A percentile compares a stretch with the other conserved stretches of the same genome.
These are phyloP conservation scores for Lacanobia oleracea DNA, from an alignment of 2,888 invertebrate genomes.

Conservation along the genomic window DNA sequence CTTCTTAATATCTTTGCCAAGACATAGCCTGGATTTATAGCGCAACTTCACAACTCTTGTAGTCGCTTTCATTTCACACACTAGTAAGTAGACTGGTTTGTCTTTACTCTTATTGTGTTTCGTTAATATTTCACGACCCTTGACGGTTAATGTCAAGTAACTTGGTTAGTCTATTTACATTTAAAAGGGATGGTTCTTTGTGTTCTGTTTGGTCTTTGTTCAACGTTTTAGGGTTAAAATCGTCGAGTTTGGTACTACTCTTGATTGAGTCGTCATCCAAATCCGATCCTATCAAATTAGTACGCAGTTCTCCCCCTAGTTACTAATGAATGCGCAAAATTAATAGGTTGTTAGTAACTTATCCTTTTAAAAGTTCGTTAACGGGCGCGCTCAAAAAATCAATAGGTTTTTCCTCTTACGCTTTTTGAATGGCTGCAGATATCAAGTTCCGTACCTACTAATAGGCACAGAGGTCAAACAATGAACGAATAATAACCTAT, in stretches of 20 bases:
- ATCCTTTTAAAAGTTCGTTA: constrained; percentile 58
- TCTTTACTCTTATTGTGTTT: constrained; percentile 70
- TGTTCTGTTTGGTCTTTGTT: constrained; percentile 62
- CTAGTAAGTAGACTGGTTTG: constrained; percentile 78
- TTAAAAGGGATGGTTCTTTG: constrained; percentile 60
- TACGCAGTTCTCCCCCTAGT: constrained; percentile 44
- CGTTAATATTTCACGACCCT: constrained; percentile 68
- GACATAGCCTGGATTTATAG: constrained; percentile 81
- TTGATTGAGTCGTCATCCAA: constrained; percentile 41
- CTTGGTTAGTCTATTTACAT: constrained; percentile 66
- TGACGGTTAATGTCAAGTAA: constrained; percentile 61
- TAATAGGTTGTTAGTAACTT: constrained; percentile 57
- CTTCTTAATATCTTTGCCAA: constrained; percentile 57
- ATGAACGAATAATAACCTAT: not conserved
- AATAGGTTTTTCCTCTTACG: constrained; percentile 21
- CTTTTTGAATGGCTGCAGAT: constrained; percentile 31
- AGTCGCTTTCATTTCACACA: constrained; percentile 86
- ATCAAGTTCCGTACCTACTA: constrained; percentile 4
- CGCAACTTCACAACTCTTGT: constrained; percentile 85
- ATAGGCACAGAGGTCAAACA: not conserved
- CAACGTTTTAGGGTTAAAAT: constrained; percentile 37
- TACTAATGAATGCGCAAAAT: constrained; percentile 54
- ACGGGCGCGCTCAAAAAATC: constrained; percentile 22
- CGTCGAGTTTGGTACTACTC: constrained; percentile 24
- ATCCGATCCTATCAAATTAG: constrained; percentile 50